Base-by-base conservation (phyloP, 2,888 invertebrate species). In the Euproctis similis region DNA sequence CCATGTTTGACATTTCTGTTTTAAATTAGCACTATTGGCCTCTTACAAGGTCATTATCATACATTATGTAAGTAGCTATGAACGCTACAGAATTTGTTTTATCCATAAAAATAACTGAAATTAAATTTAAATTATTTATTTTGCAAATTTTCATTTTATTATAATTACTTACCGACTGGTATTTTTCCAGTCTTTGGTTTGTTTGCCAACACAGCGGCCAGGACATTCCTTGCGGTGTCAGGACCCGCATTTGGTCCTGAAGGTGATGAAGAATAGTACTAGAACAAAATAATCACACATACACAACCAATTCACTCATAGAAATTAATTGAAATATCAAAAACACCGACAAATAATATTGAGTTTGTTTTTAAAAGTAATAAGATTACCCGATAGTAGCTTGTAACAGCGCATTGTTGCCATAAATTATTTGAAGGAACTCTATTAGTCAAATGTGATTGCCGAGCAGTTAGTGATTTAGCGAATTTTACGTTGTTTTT, bases 131-230 rank as follows among this genome's bases (percentile, higher is more conserved):
- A 22, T 9, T 18, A 12, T 25, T 4, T 2, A 11, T 10, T n/a
- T 9, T 1, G 3, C 14, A 21, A 9, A 9, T 1, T 1, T n/a
- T 18, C 21, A 9, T 8, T 10, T 17, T 17, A 13, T 24, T 21
- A 3, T 8, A 21, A 11, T 27, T 13, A 53, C 84, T 74, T 67
- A 85, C 85, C 85, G 59, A 80, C 72, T 53, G 84, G 84, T 48
- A 81, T 81, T 72, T 82, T 82, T 22, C 81, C 80, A 42, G 71
- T 72, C 62, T 84, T 85, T 2, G 81, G 80, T 60, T 72, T 82
- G 61, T 84, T 85, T 47, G 78, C 70, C 53, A 85, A 66, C 36
- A 85, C 82, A 4, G 81, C 82, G 28, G 85, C 82, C 51, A 85
- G 58, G 22, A 85, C 80, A 71, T 84, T 80, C 66, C 80, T 78